Base-by-base conservation (phyloP, 2,797 vertebrate species). In the Tokudaia muenninki region DNA sequence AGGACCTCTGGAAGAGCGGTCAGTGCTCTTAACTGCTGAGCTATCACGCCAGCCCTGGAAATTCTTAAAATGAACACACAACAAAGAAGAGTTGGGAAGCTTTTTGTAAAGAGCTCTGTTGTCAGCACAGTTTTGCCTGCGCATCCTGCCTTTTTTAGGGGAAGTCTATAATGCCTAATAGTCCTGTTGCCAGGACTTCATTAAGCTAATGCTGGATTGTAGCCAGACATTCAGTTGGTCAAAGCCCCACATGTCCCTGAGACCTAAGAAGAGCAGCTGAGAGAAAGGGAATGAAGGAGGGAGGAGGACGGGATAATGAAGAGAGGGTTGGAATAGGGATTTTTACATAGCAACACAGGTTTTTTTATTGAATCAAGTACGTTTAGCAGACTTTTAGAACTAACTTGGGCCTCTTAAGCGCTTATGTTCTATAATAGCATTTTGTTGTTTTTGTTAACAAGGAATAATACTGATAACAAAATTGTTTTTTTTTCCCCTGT, bases 211-310 rank as follows among this genome's bases (percentile, higher is more conserved):
- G 89, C 57, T 98, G 98, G 97, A 95, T 63, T 86, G 0, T 7
- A 34, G 98, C 98, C 98, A 98, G 97, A 82, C 94, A 41, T 83
- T 97, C 55, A 90, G 92, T 95, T 96, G 83, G n/a, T 78, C 37
- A 92, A 97, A 97, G 92, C 95, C 14, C 52, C 0, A 96, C 37
- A 61, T 92, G 97, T 92, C 93, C 92, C 93, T 98, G 82, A 96
- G 80, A 52, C 88, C 24, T 0, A 89, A n/a, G 70, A 83, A 67
- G 92, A 92, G 95, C 89, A 0, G 16, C 14, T 95, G 24, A 41
- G 10, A 92, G 67, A 86, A 74, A 91, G 78, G 84, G 87, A 92
- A 9, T 82, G 26, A 80, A 63, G 47, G 78, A 1, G 67, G 19
- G 13, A 37, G 34, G n/a, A 52, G 81, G n/a, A 24, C 55, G 82